These are phyloP conservation scores for Isurus oxyrinchus DNA, from an alignment of 2,113 vertebrate genomes.

Conservation along the genomic window DNA sequence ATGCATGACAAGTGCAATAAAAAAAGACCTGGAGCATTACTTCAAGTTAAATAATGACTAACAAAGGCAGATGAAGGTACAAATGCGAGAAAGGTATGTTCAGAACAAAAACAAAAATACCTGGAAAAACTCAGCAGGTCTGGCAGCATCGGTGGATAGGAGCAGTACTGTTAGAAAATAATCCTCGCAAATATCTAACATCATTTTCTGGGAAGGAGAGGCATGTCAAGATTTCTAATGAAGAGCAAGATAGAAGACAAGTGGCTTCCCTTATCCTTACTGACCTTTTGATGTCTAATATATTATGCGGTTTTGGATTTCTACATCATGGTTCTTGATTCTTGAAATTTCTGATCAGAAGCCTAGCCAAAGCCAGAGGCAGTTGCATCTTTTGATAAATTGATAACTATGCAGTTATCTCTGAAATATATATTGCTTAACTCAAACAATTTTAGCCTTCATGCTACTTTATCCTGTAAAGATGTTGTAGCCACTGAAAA, in stretches of 20 bases:
- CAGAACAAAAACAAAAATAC: too few relatives aligned
- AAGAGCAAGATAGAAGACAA: too few relatives aligned
- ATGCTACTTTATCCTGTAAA: neutral
- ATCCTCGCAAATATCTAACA: neutral
- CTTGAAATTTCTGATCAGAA: neutral
- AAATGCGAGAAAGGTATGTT: too few relatives aligned
- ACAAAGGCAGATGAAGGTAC: too few relatives aligned
- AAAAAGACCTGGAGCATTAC: neutral
- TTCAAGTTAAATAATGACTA: too few relatives aligned
- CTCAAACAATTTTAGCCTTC: neutral
- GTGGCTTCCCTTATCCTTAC: too few relatives aligned
- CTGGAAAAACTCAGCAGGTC: too few relatives aligned
- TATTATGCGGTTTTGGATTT: neutral
- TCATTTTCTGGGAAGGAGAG: neutral
- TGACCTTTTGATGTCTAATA: neutral
- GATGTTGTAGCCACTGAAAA: neutral
- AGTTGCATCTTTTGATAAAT: neutral
- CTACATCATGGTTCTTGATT: neutral
- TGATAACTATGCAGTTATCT: neutral
- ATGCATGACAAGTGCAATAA: neutral
- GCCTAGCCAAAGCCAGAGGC: neutral
- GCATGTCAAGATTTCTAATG: neutral
- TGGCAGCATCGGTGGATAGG: too few relatives aligned
- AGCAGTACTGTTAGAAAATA: neutral
- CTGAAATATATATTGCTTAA: neutral